A percentile compares a stretch with the other conserved stretches of the same genome.
phyloP scores from a whole-genome alignment of 2,797 vertebrate species.

The Hemitrygon akajei region DNA sequence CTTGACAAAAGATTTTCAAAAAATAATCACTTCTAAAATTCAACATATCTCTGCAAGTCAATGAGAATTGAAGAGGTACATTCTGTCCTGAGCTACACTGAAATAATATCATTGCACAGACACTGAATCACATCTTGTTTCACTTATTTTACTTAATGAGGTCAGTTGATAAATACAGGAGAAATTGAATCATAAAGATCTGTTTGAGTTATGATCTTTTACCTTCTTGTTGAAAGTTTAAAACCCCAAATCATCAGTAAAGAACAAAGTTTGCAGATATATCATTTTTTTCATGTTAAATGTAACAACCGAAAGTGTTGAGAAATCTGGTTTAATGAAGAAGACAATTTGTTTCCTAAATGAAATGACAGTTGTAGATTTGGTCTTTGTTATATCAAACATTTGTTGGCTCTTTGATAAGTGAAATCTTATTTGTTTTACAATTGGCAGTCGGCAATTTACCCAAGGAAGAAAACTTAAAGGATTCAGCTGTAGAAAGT shows the following conservation, averaged over 20 bases:
- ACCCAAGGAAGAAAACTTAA: not conserved
- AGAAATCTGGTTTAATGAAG: not conserved
- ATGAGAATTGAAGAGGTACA: not conserved
- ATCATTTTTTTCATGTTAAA: not conserved
- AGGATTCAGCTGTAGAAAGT: not conserved
- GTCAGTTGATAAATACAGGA: not conserved
- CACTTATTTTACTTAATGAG: slow-evolving; percentile 12
- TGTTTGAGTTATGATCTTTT: not conserved
- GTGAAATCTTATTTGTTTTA: not conserved
- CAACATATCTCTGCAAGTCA: not conserved
- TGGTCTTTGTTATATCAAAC: not conserved
- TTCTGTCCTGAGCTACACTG: not conserved
- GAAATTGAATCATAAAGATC: slow-evolving; percentile 5
- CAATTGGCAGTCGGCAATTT: not conserved
- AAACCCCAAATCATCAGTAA: not conserved
- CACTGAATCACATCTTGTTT: slow-evolving; percentile 22
- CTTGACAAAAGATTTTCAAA: not conserved
- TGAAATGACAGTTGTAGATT: not conserved
- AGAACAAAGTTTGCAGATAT: not conserved
- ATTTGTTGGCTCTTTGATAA: not conserved
- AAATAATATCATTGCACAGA: not conserved
- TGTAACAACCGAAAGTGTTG: not conserved
- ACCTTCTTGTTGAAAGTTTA: not conserved
- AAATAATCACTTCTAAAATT: not conserved
- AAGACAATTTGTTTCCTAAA: not conserved